Conservation (phyloP, 2,797 vertebrate species). For the Poeciliopsis infans region DNA sequence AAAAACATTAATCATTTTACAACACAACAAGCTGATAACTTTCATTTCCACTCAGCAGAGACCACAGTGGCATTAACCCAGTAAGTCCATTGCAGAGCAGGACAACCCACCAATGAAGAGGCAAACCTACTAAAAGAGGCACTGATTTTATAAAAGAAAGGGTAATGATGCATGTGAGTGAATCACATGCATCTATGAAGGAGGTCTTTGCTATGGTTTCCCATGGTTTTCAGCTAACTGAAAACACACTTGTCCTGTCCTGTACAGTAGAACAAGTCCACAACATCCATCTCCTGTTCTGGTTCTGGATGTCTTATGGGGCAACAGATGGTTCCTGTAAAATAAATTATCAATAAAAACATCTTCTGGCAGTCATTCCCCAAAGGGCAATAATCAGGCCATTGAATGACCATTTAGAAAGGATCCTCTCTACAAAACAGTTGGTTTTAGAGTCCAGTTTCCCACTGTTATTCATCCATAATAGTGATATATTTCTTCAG, state of each 20-base stretch:
- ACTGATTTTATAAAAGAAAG: not conserved
- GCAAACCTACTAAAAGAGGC: conserved; percentile 8
- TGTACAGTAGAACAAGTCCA: not conserved
- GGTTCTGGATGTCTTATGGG: not conserved
- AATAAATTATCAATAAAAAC: not conserved
- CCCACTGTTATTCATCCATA: not conserved
- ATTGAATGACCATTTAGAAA: not conserved
- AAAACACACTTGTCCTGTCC: conserved; percentile 37
- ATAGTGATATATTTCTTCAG: not conserved
- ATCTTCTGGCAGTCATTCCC: not conserved
- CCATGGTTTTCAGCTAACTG: conserved; percentile 14
- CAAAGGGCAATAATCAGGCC: not conserved
- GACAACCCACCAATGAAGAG: conserved; percentile 17
- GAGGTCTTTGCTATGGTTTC: not conserved
- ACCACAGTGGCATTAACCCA: not conserved
- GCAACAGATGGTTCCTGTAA: not conserved
- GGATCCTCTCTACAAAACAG: not conserved
- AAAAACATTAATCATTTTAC: not conserved
- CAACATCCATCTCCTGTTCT: not conserved
- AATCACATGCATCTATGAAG: not conserved
- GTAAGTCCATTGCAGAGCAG: conserved; percentile 30
- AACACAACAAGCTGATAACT: not conserved
- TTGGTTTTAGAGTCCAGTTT: not conserved
- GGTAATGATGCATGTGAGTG: not conserved
- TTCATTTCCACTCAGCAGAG: not conserved